These are phyloP conservation scores for Castor canadensis DNA, from an alignment of 2,113 vertebrate genomes.

Conservation along the genomic window DNA sequence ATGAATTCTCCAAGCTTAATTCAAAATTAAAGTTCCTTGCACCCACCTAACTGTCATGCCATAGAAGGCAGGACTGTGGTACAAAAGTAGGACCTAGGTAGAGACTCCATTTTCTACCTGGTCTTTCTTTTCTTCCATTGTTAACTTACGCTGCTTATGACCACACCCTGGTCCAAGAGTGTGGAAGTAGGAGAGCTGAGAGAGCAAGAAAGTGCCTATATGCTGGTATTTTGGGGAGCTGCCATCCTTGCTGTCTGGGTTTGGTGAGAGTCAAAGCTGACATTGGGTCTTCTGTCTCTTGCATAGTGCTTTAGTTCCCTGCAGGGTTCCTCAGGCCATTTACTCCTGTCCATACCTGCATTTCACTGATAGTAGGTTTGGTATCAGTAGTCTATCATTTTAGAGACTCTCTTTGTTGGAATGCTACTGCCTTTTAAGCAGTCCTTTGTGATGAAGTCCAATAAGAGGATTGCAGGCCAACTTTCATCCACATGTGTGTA, in stretches of 20 bases:
- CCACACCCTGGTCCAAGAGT: not conserved
- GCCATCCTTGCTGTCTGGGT: not conserved
- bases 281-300: not conserved
- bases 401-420: not conserved
- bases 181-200: not conserved
- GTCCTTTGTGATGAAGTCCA: not conserved
- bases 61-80: not conserved
- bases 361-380: not conserved
- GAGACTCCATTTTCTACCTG: not conserved
- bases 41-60: not conserved
- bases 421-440: not conserved
- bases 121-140: not conserved
- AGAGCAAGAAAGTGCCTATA: not conserved
- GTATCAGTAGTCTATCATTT: not conserved
- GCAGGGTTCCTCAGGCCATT: too few relatives aligned
- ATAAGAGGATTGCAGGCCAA: not conserved
- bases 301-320: too few relatives aligned
- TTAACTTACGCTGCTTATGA: not conserved
- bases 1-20: not conserved
- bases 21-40: not conserved
- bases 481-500: not conserved
- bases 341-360: too few relatives aligned
- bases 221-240: not conserved
- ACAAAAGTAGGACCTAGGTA: not conserved
- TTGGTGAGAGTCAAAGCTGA: not conserved